These are phyloP conservation scores for Peribatodes rhomboidaria DNA, from an alignment of 2,888 invertebrate genomes.

Conservation along the genomic window DNA sequence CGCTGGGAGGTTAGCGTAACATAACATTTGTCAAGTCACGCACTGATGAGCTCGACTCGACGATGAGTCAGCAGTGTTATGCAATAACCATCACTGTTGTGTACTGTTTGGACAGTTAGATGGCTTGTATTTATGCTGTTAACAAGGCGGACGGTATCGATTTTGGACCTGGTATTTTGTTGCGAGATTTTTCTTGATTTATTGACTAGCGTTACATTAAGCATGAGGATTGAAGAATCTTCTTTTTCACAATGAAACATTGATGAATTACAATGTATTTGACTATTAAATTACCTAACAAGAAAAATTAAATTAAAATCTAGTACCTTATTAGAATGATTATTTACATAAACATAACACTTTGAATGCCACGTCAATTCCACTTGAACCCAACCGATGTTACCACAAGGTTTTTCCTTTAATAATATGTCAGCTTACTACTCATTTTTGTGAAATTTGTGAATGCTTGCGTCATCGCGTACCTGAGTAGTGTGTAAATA, in stretches of 20 bases:
- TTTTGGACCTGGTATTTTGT: background rate
- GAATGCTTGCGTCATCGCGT: too few relatives aligned
- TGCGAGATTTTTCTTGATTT: background rate
- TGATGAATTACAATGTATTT: too few relatives aligned
- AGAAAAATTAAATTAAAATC: too few relatives aligned
- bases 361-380: background rate
- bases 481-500: background rate
- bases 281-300: too few relatives aligned
- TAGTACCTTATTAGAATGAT: background rate
- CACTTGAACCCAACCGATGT: background rate
- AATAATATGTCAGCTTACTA: too few relatives aligned
- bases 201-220: background rate
- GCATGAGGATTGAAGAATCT: background rate
- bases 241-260: background rate
- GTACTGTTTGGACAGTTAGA: constrained; percentile 24
- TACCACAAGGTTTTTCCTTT: too few relatives aligned
- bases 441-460: too few relatives aligned
- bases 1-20: constrained; percentile 51
- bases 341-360: background rate
- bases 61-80: constrained; percentile 68
- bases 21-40: constrained; percentile 70
- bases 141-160: background rate
- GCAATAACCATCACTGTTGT: constrained; percentile 55
- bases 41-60: constrained; percentile 62
- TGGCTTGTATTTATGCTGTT: constrained; percentile 28